Evolutionary conservation across 2,888 invertebrate species (phyloP), one percentile per base, ranked within the genome.

Genomic region (Plebejus argus): DNA sequence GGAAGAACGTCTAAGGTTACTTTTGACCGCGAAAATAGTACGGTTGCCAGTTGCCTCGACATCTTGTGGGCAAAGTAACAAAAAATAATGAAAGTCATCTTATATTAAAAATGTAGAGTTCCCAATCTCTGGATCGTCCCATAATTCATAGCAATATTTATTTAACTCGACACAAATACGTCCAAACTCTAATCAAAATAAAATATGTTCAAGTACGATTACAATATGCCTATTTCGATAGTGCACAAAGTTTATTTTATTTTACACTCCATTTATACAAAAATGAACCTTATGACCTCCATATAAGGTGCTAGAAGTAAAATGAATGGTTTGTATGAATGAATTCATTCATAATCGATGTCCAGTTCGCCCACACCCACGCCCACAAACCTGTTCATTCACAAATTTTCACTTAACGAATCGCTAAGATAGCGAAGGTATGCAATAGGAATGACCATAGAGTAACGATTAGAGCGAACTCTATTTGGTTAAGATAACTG

Each of bases 351-450:
- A 61, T 61, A 61, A 61, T 61, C 61, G 61, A 61, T 72, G 72
- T 23, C 20, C 45, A 45, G 72, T 72, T 12, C 39, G 39, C 72
- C 72, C 72, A 72, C 72, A 49, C 72, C 45, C 45, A n/a, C 35
- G 71, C 71, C 71, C 35, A 39, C 71, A 49, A 72, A 49, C 72
- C 72, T 45, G 72, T 72, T 49, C 72, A 72, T 45, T 72, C 72
- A 72, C 72, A 20, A 72, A 72, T 49, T 72, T 72, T 72, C 71
- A 71, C 71, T 61, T 70, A 28, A 71, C 71, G 71, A 72, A 72
- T 49, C 39, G 71, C 71, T n/a, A 33, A 72, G 72, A 72, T 35
- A 35, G 23, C 70, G 28, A 23, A 35, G 28, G 70, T 20, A 70
- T 70, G 70, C 33, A 70, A 35, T 18, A 70, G 35, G 70, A 35